Percentiles rank a stretch among this genome's conserved stretches.
These are phyloP conservation scores for Cryptotis parvus DNA, from an alignment of 2,113 vertebrate species.

Conservation along the genomic window DNA sequence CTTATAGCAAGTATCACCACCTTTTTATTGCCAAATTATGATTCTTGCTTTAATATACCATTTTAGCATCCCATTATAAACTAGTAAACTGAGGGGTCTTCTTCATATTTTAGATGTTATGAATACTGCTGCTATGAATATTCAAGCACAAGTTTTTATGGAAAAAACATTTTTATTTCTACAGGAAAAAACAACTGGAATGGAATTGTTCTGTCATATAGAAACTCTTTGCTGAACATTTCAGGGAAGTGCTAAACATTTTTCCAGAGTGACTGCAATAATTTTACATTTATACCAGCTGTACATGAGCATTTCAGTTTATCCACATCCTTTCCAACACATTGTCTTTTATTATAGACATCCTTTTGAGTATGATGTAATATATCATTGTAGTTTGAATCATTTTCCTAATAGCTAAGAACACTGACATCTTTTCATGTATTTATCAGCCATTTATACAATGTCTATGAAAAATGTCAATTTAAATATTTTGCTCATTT, in stretches of 20 bases:
- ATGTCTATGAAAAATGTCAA: background rate
- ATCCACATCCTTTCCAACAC: background rate
- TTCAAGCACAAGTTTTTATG: conserved; percentile 5
- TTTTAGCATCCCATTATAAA: too few relatives aligned
- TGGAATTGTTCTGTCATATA: background rate
- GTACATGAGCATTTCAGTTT: background rate
- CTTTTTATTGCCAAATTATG: background rate
- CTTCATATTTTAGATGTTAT: background rate
- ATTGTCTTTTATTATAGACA: background rate
- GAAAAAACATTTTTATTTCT: background rate
- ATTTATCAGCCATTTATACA: background rate
- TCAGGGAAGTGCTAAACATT: background rate
- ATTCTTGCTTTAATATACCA: background rate
- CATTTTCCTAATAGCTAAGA: conserved; percentile 40
- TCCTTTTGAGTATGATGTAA: background rate
- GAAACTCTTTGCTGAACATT: background rate
- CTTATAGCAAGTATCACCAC: background rate
- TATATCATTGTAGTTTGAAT: conserved; percentile 16
- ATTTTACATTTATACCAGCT: background rate
- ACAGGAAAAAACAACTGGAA: background rate
- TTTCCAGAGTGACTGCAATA: background rate
- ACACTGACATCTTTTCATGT: background rate
- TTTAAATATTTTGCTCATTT: background rate
- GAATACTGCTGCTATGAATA: background rate
- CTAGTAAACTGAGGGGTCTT: background rate